These are phyloP conservation scores for Hemicrepidius hirtus DNA, from an alignment of 2,888 invertebrate genomes.

Conservation along the genomic window DNA sequence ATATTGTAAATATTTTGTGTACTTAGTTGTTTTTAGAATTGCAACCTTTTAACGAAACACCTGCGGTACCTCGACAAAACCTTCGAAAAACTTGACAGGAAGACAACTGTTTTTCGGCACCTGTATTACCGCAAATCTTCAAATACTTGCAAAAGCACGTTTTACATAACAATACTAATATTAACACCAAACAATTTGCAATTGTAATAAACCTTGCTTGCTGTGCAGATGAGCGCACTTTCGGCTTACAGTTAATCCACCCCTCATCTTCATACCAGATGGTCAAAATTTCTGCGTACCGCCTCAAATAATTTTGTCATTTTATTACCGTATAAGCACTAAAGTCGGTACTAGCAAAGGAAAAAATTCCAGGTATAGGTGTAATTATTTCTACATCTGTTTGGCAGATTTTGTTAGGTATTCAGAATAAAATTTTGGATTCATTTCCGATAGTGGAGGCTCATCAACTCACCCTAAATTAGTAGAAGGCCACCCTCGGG, in stretches of 20 bases:
- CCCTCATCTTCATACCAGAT: conserved; percentile 27
- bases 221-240: not conserved
- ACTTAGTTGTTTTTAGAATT: too few relatives aligned
- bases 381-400: conserved; percentile 13
- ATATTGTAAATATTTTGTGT: too few relatives aligned
- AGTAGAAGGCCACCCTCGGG: conserved; percentile 12
- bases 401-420: conserved; percentile 1
- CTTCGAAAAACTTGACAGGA: conserved; percentile 3
- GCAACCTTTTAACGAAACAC: too few relatives aligned
- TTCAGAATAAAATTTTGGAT: not conserved
- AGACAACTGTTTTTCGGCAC: conserved; percentile 11
- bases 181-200: conserved; percentile 40
- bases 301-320: conserved; percentile 39
- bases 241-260: conserved; percentile 2
- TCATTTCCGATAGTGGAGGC: not conserved
- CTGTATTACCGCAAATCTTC: conserved; percentile 36
- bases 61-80: not conserved
- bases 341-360: conserved; percentile 12
- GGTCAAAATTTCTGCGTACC: not conserved
- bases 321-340: conserved; percentile 22
- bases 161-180: conserved; percentile 33
- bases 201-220: conserved; percentile 38
- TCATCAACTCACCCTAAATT: conserved; percentile 16
- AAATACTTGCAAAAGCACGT: conserved; percentile 45
- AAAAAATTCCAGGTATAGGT: not conserved